These are phyloP conservation scores for Hippolais icterina DNA, from an alignment of 2,113 vertebrate species.

Conservation along the genomic window DNA sequence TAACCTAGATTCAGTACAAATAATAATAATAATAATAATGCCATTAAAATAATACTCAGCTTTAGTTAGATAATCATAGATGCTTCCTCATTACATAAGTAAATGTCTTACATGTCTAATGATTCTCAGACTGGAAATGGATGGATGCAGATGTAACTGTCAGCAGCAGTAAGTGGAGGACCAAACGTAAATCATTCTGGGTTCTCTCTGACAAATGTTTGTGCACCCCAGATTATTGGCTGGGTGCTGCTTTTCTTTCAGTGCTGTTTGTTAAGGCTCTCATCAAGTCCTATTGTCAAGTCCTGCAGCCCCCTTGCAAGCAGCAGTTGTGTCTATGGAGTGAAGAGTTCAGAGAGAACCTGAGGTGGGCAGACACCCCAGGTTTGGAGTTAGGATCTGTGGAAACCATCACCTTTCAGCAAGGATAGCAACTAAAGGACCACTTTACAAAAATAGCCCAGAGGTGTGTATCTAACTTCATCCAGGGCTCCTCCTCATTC, in stretches of 20 bases:
- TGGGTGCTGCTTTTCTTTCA: conserved; percentile 9
- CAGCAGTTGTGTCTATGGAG: not conserved
- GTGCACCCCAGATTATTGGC: not conserved
- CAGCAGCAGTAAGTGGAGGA: not conserved
- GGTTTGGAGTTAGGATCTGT: not conserved
- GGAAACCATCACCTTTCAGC: not conserved
- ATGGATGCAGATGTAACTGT: conserved; percentile 18
- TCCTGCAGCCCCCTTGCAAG: not conserved
- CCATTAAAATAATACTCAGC: not conserved
- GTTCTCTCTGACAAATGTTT: not conserved
- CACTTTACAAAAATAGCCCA: not conserved
- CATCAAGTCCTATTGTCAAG: not conserved
- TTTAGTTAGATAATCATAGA: not conserved
- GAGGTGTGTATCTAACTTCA: not conserved
- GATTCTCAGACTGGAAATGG: not conserved
- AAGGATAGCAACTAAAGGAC: not conserved
- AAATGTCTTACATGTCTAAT: not conserved
- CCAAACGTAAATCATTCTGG: not conserved
- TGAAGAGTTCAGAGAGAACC: not conserved
- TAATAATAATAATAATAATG: not conserved
- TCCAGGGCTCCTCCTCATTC: not conserved
- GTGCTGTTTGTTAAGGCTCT: not conserved
- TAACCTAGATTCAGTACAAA: not conserved
- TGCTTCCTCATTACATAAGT: not conserved
- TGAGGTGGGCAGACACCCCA: not conserved